phyloP scores from a whole-genome alignment of 2,797 vertebrate genomes.

The Scolopax bukidnonensis region DNA sequence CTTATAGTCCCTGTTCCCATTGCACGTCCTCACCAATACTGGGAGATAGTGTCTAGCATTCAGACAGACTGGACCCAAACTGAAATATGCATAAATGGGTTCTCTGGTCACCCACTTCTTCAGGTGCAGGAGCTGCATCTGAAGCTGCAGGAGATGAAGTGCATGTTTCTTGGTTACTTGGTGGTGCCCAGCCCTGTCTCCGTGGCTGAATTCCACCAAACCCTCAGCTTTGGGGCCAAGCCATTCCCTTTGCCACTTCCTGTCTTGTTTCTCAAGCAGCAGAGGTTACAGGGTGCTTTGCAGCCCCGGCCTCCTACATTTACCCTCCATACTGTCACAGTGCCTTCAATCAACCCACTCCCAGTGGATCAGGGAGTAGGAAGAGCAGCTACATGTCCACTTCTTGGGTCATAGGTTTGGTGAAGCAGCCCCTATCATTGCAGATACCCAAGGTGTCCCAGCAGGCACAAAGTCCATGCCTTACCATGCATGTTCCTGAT shows the following conservation, averaged over 20 bases:
- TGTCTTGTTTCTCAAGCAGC: background rate
- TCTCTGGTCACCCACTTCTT: background rate
- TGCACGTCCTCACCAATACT: background rate
- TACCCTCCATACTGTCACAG: background rate
- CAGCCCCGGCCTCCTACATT: background rate
- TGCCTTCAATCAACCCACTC: background rate
- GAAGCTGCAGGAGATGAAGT: background rate
- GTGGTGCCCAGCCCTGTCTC: background rate
- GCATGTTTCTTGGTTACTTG: background rate
- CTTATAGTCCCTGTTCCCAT: background rate
- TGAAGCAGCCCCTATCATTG: background rate
- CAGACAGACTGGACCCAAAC: background rate
- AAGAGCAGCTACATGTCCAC: background rate
- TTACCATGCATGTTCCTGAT: constrained; percentile 31
- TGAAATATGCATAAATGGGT: background rate
- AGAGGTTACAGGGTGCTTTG: background rate
- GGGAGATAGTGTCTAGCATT: background rate
- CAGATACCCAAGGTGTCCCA: background rate
- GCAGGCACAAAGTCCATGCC: background rate
- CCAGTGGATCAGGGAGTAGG: background rate
- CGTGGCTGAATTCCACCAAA: background rate
- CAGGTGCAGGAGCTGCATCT: background rate
- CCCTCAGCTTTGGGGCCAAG: background rate
- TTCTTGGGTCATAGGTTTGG: background rate
- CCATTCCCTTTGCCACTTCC: background rate